Base-by-base conservation (phyloP, 2,797 vertebrate genomes). In the Microcaecilia unicolor region DNA sequence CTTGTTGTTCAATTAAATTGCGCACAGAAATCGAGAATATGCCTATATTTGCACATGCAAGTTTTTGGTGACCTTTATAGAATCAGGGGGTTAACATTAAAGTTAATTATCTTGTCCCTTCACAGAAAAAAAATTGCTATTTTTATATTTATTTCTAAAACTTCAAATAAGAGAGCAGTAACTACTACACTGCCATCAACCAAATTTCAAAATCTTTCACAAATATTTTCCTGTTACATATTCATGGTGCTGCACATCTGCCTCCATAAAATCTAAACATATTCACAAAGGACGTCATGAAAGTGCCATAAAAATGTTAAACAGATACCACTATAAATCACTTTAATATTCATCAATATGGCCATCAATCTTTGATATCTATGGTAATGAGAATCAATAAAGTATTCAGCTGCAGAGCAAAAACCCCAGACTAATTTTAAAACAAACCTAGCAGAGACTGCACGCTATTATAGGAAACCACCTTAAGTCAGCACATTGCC, bases 321-420 rank as follows among this genome's bases (percentile, higher is more conserved):
- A 22, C 5, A 39, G 11, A 16, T 2, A 18, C 2, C 18, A 9
- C 18, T 17, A 2, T 2, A 48, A 40, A 32, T 27, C 2, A 2
- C n/a, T 50, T 22, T 18, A 42, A 8, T 38, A 33, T 28, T 52
- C 28, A 46, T 34, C 1, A 24, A 28, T 16, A 22, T 13, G 10
- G 1, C 3, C 33, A 15, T 22, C 4, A 4, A 7, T 19, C 11
- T 28, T 48, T 42, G 18, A 23, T 35, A 24, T 15, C 13, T 14
- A 29, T 16, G 32, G 8, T 34, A 41, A 29, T 31, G 35, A 51
- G 12, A 4, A 26, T 27, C 19, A 37, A 16, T 9, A 34, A 20
- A 3, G 11, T 8, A 15, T 19, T 46, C 8, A 8, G 2, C 2
- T 28, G n/a, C 9, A 37, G 47, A 49, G 2, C 3, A 18, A 22